Base-by-base conservation (phyloP, 2,797 vertebrate species). In the Rachycentron canadum region DNA sequence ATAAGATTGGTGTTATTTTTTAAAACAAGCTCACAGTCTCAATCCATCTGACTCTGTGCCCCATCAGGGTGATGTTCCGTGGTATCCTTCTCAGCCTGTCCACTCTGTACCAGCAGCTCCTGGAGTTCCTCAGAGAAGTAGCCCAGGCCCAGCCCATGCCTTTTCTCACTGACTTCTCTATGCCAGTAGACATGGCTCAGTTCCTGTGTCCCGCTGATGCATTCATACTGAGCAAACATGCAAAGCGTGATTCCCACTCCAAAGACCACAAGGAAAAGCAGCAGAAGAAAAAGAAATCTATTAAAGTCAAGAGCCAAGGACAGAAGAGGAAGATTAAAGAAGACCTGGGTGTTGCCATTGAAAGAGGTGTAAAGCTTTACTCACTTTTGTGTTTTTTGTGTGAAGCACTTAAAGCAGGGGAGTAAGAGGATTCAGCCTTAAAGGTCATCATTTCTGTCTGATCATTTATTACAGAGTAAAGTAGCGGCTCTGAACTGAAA, bases 1-100 rank as follows among this genome's bases (percentile, higher is more conserved):
- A 5, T 21, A 5, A 9, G 1, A 36, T 12, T 58, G 28, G 4
- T 53, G 6, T 49, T 45, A 45, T 7, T 59, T 36, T 5, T 26
- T 23, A 26, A 26, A 38, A 23, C 14, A 0, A 2, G 2, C 7
- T 45, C 14, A 0, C 5, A 5, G 12, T 30, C 26, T 79, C 2
- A 79, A 30, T 30, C 19, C 0, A 1, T 7, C 13, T 36, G 19
- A 19, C 9, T 23, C 61, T 86, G n/a, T 81, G 47, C 58, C 64
- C 34, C 30, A 5, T 49, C 76, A 95, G 95, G 95, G 93, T 95
- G 49, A 89, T 94, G 63, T 94, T 89, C 70, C 90, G 91, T 38
- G 95, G 94, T 0, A 32, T 95, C 59, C 80, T 94, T 83, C 64
- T 65, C 45, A 62, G 77, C 36, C 86, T 96, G 52, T 69, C 77